These are phyloP conservation scores for Ochotona princeps DNA, from an alignment of 2,113 vertebrate genomes.

Conservation along the genomic window DNA sequence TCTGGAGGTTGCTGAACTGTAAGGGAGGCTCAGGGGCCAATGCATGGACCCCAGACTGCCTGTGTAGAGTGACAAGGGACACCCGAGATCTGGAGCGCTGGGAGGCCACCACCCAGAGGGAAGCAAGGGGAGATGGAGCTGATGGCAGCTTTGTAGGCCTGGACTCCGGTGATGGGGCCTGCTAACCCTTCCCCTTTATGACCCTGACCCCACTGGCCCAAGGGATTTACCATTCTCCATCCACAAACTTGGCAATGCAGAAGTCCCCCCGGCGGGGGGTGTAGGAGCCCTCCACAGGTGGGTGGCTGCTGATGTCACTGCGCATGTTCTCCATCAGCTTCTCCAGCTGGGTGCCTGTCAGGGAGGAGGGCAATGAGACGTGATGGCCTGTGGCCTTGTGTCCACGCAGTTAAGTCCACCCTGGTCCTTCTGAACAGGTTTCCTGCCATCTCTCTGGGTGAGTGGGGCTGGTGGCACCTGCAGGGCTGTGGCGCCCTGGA, in stretches of 20 bases:
- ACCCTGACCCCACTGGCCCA: not conserved
- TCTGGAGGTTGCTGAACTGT: not conserved
- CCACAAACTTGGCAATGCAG: slow-evolving; percentile 97
- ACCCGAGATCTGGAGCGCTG: not conserved
- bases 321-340: slow-evolving; percentile 98
- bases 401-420: not conserved
- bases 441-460: not conserved
- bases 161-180: not conserved
- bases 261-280: slow-evolving; percentile 92
- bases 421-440: not conserved
- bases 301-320: slow-evolving; percentile 92
- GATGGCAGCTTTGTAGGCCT: not conserved
- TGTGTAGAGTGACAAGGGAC: not conserved
- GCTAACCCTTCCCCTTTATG: not conserved
- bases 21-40: not conserved
- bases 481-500: not conserved
- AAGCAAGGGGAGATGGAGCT: not conserved
- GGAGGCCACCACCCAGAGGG: not conserved
- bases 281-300: slow-evolving; percentile 94
- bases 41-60: not conserved
- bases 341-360: slow-evolving; percentile 93
- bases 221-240: slow-evolving; percentile 93
- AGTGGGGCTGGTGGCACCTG: not conserved
- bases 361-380: not conserved
- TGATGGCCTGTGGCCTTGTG: no score